Conservation (phyloP, 1,140 invertebrate species). For the Leptinotarsa texana region DNA sequence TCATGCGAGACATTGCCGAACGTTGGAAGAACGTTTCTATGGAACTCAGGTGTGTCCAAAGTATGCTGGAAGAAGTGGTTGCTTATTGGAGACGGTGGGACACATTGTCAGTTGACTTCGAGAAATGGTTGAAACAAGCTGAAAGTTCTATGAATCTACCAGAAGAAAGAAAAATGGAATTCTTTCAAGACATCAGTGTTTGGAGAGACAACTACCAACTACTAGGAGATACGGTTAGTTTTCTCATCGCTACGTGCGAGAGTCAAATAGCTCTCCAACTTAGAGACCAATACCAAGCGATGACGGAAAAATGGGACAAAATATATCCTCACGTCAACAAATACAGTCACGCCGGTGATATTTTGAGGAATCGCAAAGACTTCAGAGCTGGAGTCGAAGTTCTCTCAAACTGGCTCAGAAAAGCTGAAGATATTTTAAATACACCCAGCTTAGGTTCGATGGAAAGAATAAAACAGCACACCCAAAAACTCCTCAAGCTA, state of each 20-base stretch:
- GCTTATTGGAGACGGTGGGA: conserved; percentile 87
- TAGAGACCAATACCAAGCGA: conserved; percentile 71
- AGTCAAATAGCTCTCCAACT: conserved; percentile 77
- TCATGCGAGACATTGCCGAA: conserved; percentile 83
- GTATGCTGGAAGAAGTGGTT: conserved; percentile 86
- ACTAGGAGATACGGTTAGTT: conserved; percentile 83
- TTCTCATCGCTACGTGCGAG: conserved; percentile 84
- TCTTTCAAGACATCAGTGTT: conserved; percentile 85
- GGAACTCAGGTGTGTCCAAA: conserved; percentile 86
- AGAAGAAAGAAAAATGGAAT: conserved; percentile 86
- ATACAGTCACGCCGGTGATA: conserved; percentile 87
- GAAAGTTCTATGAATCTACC: conserved; percentile 74
- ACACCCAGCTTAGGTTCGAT: conserved; percentile 73
- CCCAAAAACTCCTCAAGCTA: conserved; percentile 76
- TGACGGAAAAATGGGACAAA: conserved; percentile 79
- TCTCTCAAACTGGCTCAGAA: conserved; percentile 78
- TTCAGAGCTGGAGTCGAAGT: conserved; percentile 77
- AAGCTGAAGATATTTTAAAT: conserved; percentile 72
- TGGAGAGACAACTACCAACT: conserved; percentile 88
- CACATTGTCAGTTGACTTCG: conserved; percentile 71
- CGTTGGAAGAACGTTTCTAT: conserved; percentile 89
- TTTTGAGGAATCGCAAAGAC: conserved; percentile 78
- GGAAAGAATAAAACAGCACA: conserved; percentile 76
- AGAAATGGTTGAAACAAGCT: conserved; percentile 79
- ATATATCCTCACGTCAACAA: conserved; percentile 81